phyloP scores from a whole-genome alignment of 2,888 invertebrate species.

The Drosophila mulleri region DNA sequence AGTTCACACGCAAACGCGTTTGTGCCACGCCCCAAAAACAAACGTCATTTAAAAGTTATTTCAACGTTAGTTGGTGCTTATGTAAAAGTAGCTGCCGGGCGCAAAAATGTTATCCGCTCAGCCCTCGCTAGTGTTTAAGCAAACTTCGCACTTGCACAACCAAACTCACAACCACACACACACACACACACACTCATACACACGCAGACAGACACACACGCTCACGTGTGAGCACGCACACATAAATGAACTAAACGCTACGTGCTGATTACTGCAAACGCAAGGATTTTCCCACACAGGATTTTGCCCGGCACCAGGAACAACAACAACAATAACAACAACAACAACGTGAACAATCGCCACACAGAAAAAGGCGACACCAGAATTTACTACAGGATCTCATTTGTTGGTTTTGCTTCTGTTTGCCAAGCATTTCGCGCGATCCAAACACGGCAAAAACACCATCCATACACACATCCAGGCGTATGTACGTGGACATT shows the following conservation, averaged over 20 bases:
- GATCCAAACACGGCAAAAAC: conserved; percentile 53
- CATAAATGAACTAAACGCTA: conserved; percentile 75
- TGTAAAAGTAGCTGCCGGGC: conserved; percentile 70
- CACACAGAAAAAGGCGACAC: conserved; percentile 52
- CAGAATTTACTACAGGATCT: conserved; percentile 72
- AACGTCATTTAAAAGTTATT: conserved; percentile 81
- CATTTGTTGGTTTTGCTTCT: conserved; percentile 75
- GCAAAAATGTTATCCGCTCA: conserved; percentile 45
- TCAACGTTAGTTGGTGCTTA: conserved; percentile 78
- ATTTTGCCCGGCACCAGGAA: conserved; percentile 29
- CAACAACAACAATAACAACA: conserved; percentile 14
- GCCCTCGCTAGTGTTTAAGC: conserved; percentile 54
- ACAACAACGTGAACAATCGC: conserved; percentile 4
- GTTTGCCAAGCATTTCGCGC: conserved; percentile 72
- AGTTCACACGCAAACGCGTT: conserved; percentile 74
- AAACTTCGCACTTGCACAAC: conserved; percentile 54
- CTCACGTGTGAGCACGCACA: conserved; percentile 63
- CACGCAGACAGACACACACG: conserved; percentile 14
- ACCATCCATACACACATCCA: conserved; percentile 22
- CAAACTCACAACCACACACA: conserved; percentile 16
- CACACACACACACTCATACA: neutral
- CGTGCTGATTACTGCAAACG: conserved; percentile 80
- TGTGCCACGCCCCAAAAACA: conserved; percentile 66
- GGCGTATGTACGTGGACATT: conserved; percentile 51
- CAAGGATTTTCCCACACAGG: conserved; percentile 69